These are phyloP conservation scores for Drosophila cognata DNA, from an alignment of 2,888 invertebrate species.

Conservation along the genomic window DNA sequence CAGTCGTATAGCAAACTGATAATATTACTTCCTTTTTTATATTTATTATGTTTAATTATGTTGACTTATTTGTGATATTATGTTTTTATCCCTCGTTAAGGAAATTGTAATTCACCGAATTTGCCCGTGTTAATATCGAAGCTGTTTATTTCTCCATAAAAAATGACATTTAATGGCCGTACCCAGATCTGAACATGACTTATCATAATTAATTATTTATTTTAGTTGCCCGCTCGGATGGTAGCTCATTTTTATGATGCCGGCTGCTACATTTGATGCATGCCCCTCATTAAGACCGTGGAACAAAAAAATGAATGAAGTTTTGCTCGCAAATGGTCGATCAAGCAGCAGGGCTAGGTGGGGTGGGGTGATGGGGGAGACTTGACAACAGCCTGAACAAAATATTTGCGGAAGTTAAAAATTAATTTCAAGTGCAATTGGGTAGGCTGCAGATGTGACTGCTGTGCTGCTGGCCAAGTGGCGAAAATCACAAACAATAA, in stretches of 20 bases:
- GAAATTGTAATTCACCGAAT: slow-evolving; percentile 2
- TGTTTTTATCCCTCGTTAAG: slow-evolving; percentile 12
- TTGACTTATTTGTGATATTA: slow-evolving; percentile 8
- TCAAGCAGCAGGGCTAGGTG: background rate
- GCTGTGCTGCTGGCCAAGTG: slow-evolving; percentile 38
- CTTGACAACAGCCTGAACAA: slow-evolving; percentile 40
- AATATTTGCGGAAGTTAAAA: slow-evolving; percentile 78
- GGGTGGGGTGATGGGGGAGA: background rate
- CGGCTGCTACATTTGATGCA: slow-evolving; percentile 69
- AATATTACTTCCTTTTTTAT: too few species aligned
- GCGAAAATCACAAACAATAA: slow-evolving; percentile 73
- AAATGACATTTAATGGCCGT: slow-evolving; percentile 24
- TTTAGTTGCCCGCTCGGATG: slow-evolving; percentile 46
- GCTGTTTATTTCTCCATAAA: slow-evolving; percentile 17
- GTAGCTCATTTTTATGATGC: slow-evolving; percentile 49
- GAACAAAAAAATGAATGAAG: slow-evolving; percentile 34
- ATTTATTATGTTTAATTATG: slow-evolving; percentile 1
- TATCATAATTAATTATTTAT: slow-evolving; percentile 74
- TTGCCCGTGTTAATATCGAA: background rate
- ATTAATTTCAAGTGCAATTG: slow-evolving; percentile 73
- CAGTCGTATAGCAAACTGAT: background rate
- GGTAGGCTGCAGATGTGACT: slow-evolving; percentile 56
- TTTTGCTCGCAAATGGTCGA: slow-evolving; percentile 50
- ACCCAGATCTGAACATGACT: slow-evolving; percentile 45
- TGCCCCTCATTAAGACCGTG: slow-evolving; percentile 63